Evolutionary conservation across 1,140 invertebrate genomes (phyloP).

Genomic region (Drosophila melanica): DNA sequence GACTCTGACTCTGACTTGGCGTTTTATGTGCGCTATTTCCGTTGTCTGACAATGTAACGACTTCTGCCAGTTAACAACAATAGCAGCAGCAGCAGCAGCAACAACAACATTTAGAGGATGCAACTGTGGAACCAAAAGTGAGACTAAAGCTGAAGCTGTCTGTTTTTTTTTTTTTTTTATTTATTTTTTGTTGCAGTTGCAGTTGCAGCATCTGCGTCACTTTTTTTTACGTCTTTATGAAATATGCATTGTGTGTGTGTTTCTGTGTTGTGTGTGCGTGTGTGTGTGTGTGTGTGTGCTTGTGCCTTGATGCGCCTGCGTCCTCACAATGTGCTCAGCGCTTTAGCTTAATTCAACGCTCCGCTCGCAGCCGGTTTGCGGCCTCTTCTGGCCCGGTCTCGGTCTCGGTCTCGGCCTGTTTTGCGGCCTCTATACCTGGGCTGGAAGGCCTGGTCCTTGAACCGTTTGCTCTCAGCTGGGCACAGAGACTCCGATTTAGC

Average conservation of each 20-base stretch:
- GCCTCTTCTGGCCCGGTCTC: conserved; percentile 24
- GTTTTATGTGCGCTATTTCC: conserved; percentile 75
- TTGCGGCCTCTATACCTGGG: conserved; percentile 36
- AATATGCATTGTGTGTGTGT: conserved; percentile 43
- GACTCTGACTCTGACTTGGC: conserved; percentile 39
- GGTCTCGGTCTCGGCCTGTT: conserved; percentile 53
- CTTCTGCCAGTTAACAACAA: conserved; percentile 66
- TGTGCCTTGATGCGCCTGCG: conserved; percentile 48
- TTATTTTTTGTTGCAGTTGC: conserved; percentile 18
- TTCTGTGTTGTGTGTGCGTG: conserved; percentile 39
- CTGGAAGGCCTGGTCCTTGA: conserved; percentile 74
- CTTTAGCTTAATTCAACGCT: neutral
- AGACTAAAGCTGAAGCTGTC: conserved; percentile 8
- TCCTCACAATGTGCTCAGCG: conserved; percentile 35
- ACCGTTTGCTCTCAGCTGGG: conserved; percentile 48
- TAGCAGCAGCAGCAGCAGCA: conserved; percentile 16
- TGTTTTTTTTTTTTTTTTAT: neutral
- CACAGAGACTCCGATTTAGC: conserved; percentile 9
- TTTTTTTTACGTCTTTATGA: conserved; percentile 39
- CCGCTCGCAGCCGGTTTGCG: conserved; percentile 38
- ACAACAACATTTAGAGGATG: conserved; percentile 12
- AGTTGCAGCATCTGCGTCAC: conserved; percentile 37
- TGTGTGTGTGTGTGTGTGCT: conserved; percentile 19
- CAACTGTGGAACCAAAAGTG: neutral
- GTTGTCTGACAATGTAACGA: conserved; percentile 77